Evolutionary conservation across 2,888 invertebrate genomes (phyloP), one percentile per base, ranked within the genome.

Genomic region (Philonicus albiceps): DNA sequence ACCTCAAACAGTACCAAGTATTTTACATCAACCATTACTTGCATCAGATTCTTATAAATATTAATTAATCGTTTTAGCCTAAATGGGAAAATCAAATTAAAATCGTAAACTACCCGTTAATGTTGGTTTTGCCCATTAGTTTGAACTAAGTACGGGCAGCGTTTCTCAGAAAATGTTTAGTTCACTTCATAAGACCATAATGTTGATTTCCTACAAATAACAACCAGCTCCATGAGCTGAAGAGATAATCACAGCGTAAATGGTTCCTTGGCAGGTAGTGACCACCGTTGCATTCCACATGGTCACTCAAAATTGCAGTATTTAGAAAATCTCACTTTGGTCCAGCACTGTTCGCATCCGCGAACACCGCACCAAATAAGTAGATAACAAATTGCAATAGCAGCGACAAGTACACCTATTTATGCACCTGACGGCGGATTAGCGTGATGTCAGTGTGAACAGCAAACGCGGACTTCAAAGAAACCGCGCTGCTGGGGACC

Each of bases 291-390:
- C 37, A 13, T 40, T 76, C 34, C 34, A 76, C 76, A 37, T 43
- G 22, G 40, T 19, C 19, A 34, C 74, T 74, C 34, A 74, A 74
- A 34, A 34, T 74, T 22, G n/a, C 37, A 40, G 22, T 16, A 76
- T 76, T 76, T 37, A 40, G 76, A 76, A 76, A 76, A 76, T 76
- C 40, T 76, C 76, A 76, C 19, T 37, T 75, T 64, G 37, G 76
- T 40, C 22, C 76, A 76, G 76, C 19, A 11, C 22, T 5, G 22
- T 13, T 27, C 22, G 76, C 76, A 76, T 76, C 40, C 40, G 76
- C 37, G 40, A 40, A 7, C 19, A 43, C 7, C 7, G 43, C 13
- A 11, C 22, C 34, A 76, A 76, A 78, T 37, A 27, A 37, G 49
- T 49, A 49, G 49, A 6, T 4, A 19, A 78, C 78, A 78, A 78